Evolutionary conservation across 2,113 vertebrate species (phyloP), one percentile per base, ranked within the genome.

Genomic region (Austrofundulus limnaeus): DNA sequence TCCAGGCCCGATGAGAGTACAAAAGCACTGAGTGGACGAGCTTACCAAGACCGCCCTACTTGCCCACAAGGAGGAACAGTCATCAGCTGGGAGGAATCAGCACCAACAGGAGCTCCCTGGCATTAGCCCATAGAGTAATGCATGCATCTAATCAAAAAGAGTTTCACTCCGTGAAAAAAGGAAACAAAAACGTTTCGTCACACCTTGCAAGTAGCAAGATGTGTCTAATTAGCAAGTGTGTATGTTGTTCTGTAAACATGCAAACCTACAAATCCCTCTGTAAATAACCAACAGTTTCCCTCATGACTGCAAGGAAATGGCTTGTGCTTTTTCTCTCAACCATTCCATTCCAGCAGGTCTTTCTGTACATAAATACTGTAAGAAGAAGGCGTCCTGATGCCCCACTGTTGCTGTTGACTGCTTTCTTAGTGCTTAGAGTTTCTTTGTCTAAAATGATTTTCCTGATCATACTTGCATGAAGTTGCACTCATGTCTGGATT

Each of bases 41-140:
- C 65, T 68, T 70, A 66, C 72, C 75, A 78, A 34, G 31, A 34
- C 4, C 0, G 31, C 65, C 75, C 84, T n/a, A n/a, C n/a, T 75
- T 70, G 84, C 88, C 76, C 73, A 76, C 64, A 61, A 84, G 77
- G 81, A 78, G 78, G 77, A 58, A 74, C 67, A 71, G 78, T 87
- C 84, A 72, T 82, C 75, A 75, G 65, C 64, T 80, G 78, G 83
- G 76, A 80, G 80, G 85, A 84, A 76, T 78, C 86, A 55, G 62
- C 58, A 77, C 69, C 80, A 82, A 69, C 58, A 50, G 65, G 54
- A 34, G 78, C 51, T 21, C 75, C 73, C 85, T 78, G 88, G 87
- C 89, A 81, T 90, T 89, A 87, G 86, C 89, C 88, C 88, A 75
- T 90, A 88, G 88, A 91, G 74, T 84, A 87, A 87, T 91, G 92